Conservation (phyloP, 2,888 invertebrate genomes). For the Abrostola tripartita region DNA sequence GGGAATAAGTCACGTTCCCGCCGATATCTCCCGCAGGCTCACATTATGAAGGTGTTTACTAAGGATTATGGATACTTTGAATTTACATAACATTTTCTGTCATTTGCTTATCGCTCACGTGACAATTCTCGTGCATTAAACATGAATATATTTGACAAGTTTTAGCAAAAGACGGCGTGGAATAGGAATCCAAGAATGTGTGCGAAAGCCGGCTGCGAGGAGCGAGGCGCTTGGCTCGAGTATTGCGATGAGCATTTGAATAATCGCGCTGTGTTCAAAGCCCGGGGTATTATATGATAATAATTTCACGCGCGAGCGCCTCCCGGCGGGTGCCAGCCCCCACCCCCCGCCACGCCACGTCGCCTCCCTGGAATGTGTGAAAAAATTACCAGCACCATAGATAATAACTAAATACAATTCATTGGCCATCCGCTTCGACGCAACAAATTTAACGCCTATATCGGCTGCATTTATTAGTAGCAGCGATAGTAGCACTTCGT, state of each 20-base stretch:
- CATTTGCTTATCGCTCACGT: slow-evolving; percentile 87
- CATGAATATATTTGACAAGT: slow-evolving; percentile 86
- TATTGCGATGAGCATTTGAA: slow-evolving; percentile 83
- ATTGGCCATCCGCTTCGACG: slow-evolving; percentile 51
- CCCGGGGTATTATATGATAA: slow-evolving; percentile 86
- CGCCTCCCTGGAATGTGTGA: slow-evolving; percentile 80
- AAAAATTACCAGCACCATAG: slow-evolving; percentile 71
- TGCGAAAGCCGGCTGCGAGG: slow-evolving; percentile 58
- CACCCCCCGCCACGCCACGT: slow-evolving; percentile 64
- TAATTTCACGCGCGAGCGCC: slow-evolving; percentile 85
- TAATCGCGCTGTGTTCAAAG: slow-evolving; percentile 82
- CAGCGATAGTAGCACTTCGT: slow-evolving; percentile 57
- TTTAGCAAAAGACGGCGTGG: slow-evolving; percentile 76
- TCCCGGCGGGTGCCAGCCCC: slow-evolving; percentile 68
- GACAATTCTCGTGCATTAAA: slow-evolving; percentile 84
- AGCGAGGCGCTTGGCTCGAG: slow-evolving; percentile 53
- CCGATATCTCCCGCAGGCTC: slow-evolving; percentile 74
- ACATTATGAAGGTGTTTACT: slow-evolving; percentile 80
- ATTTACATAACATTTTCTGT: slow-evolving; percentile 87
- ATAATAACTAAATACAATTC: slow-evolving; percentile 59
- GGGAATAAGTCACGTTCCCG: slow-evolving; percentile 78
- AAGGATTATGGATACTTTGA: slow-evolving; percentile 81
- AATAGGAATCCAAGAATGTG: slow-evolving; percentile 75
- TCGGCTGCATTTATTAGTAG: slow-evolving; percentile 64
- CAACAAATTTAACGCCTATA: slow-evolving; percentile 68